phyloP scores from a whole-genome alignment of 2,888 invertebrate species.

The Caenorhabditis auriculariae region DNA sequence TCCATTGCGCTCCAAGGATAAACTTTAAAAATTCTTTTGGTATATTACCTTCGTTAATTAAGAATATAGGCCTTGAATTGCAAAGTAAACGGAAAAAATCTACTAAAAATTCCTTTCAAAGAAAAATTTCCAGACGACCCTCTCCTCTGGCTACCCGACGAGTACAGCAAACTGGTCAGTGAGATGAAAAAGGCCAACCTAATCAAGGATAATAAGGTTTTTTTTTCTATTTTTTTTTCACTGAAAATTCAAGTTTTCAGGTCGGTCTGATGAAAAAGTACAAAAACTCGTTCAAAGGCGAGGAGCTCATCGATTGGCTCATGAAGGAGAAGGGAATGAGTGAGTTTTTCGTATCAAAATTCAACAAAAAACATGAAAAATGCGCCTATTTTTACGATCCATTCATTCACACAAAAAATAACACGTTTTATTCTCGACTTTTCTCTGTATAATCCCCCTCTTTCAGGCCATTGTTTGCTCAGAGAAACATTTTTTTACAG shows the following conservation, averaged over 20 bases:
- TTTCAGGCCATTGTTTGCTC: too few species aligned
- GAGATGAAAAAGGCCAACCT: conserved; percentile 64
- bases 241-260: conserved; percentile 10
- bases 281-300: conserved; percentile 65
- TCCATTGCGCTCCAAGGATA: neutral
- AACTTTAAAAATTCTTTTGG: neutral
- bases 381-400: neutral
- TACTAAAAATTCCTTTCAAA: neutral
- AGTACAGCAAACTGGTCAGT: conserved; percentile 32
- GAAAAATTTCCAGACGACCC: conserved; percentile 17
- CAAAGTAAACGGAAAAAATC: too few species aligned
- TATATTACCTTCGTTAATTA: too few species aligned
- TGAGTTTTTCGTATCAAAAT: conserved; percentile 47
- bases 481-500: too few species aligned
- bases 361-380: neutral
- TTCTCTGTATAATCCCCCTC: neutral
- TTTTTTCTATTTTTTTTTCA: conserved; percentile 39
- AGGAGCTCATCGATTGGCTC: conserved; percentile 66
- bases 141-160: conserved; percentile 35
- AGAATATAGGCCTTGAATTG: too few species aligned
- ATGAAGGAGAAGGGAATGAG: conserved; percentile 63
- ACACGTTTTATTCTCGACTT: neutral
- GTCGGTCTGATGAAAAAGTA: conserved; percentile 57
- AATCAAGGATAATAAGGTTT: conserved; percentile 57
- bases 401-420: neutral